Conservation (phyloP, 2,888 invertebrate species). For the Dioctria rufipes region DNA sequence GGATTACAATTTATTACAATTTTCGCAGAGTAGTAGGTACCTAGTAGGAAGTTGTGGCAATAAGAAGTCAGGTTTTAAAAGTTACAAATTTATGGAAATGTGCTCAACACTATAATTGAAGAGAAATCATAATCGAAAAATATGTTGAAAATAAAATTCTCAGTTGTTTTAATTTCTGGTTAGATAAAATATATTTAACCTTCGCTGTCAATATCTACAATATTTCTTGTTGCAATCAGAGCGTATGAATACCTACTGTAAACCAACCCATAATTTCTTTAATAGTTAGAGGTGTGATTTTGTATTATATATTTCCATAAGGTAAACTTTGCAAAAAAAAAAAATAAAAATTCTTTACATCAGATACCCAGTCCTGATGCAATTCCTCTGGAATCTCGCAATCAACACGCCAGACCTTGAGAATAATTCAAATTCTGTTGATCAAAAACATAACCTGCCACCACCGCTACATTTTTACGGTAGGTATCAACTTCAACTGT, state of each 20-base stretch:
- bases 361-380: conserved; percentile 24
- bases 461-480: conserved; percentile 26
- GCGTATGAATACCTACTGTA: background rate
- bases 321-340: no score
- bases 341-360: background rate
- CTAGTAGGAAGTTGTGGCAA: no score
- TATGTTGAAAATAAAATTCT: no score
- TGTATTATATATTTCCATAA: background rate
- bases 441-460: conserved; percentile 29
- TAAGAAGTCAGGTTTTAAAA: no score
- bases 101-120: no score
- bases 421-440: conserved; percentile 37
- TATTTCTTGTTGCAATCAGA: background rate
- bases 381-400: conserved; percentile 36
- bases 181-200: no score
- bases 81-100: no score
- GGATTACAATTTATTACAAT: background rate
- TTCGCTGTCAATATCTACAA: no score
- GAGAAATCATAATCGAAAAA: no score
- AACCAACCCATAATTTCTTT: conserved; percentile 34
- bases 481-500: background rate
- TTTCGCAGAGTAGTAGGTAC: background rate
- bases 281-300: conserved; percentile 37
- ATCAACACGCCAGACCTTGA: conserved; percentile 31
- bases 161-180: no score